These are phyloP conservation scores for Notolabrus celidotus DNA, from an alignment of 2,797 vertebrate species.

Conservation along the genomic window DNA sequence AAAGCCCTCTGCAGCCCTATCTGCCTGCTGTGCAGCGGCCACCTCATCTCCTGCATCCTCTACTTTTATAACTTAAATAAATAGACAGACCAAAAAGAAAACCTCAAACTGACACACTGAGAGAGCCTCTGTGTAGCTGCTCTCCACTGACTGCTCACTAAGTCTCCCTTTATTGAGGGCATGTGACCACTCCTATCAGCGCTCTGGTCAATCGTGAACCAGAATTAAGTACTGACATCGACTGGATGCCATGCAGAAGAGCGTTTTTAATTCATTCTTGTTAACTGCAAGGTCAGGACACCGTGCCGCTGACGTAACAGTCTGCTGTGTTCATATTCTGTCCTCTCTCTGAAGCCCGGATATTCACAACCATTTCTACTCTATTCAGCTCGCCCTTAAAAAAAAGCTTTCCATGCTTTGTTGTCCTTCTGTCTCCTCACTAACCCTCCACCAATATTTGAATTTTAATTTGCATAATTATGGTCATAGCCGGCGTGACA, in stretches of 20 bases:
- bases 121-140: neutral
- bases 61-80: neutral
- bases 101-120: neutral
- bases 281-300: constrained; percentile 29
- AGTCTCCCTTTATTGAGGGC: constrained; percentile 16
- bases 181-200: constrained; percentile 28
- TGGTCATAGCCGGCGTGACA: constrained; percentile 2
- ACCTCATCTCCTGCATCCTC: constrained; percentile 53
- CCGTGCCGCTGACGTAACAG: neutral
- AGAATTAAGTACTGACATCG: constrained; percentile 64
- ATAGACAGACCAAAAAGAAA: neutral
- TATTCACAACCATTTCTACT: constrained; percentile 1
- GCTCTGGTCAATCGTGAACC: constrained; percentile 55
- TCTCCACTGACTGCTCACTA: constrained; percentile 6
- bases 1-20: constrained; percentile 37
- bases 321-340: constrained; percentile 5
- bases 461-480: constrained; percentile 63
- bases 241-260: constrained; percentile 42
- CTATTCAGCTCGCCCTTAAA: too few relatives aligned
- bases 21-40: constrained; percentile 32
- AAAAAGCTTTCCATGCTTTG: neutral
- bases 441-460: constrained; percentile 43
- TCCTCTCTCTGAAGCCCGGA: neutral
- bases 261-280: constrained; percentile 53
- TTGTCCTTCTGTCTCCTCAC: constrained; percentile 1